phyloP scores from a whole-genome alignment of 2,797 vertebrate genomes.

The Lagocephalus sceleratus region DNA sequence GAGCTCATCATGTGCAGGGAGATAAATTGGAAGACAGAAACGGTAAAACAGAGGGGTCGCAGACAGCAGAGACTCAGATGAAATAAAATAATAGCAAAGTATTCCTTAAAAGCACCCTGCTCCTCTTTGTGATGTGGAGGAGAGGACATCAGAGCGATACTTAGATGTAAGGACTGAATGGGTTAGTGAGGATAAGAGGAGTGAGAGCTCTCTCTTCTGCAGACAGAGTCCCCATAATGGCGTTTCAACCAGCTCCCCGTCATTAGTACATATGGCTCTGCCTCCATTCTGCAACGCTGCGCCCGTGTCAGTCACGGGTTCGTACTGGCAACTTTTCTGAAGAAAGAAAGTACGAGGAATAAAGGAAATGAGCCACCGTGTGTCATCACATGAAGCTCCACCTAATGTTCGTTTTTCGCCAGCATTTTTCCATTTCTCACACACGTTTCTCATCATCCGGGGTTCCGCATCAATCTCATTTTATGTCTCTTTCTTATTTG shows the following conservation, averaged over 20 bases:
- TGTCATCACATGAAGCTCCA: no score
- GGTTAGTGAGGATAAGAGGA: constrained; percentile 46
- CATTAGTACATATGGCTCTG: constrained; percentile 32
- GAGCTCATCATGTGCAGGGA: constrained; percentile 41
- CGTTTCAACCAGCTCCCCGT: constrained; percentile 40
- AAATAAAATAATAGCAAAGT: constrained; percentile 46
- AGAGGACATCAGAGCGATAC: constrained; percentile 50
- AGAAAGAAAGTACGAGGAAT: no score
- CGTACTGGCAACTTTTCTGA: constrained; percentile 26
- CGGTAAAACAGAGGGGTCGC: constrained; percentile 33
- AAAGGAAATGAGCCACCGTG: background rate
- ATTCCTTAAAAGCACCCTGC: constrained; percentile 61
- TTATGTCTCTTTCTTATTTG: no score
- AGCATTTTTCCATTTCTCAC: background rate
- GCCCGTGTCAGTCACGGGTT: constrained; percentile 28
- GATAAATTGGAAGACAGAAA: constrained; percentile 37
- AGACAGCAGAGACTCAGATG: constrained; percentile 37
- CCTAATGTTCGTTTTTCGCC: no score
- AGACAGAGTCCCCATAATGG: constrained; percentile 42
- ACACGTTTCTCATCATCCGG: background rate
- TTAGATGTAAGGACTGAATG: constrained; percentile 35
- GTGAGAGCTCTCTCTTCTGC: constrained; percentile 50
- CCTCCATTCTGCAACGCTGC: constrained; percentile 39
- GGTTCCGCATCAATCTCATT: background rate
- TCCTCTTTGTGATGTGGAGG: constrained; percentile 47